Evolutionary conservation across 2,888 invertebrate genomes (phyloP).

Genomic region (Craniophora ligustri): DNA sequence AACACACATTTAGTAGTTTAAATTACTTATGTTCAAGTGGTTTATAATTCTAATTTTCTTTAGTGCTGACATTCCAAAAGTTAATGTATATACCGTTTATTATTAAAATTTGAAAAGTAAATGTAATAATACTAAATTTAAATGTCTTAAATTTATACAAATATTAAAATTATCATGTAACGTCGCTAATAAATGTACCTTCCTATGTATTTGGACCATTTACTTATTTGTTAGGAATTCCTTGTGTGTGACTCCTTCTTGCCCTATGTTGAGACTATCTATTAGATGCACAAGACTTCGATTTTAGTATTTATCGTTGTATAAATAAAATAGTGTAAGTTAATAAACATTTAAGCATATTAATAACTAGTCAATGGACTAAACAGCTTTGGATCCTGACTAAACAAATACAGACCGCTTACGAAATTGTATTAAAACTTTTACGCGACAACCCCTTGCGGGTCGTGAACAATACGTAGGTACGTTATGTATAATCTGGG

Average conservation of each 20-base stretch:
- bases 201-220: conserved; percentile 62
- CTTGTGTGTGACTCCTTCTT: conserved; percentile 63
- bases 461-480: conserved; percentile 32
- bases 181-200: conserved; percentile 36
- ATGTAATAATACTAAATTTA: conserved; percentile 27
- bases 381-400: conserved; percentile 63
- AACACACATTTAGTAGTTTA: conserved; percentile 13
- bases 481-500: conserved; percentile 73
- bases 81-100: conserved; percentile 46
- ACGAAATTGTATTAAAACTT: conserved; percentile 51
- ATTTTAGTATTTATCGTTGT: conserved; percentile 66
- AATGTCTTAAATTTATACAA: conserved; percentile 31
- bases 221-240: conserved; percentile 58
- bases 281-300: conserved; percentile 79
- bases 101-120: conserved; percentile 36
- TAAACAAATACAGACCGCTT: conserved; percentile 58
- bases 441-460: conserved; percentile 31
- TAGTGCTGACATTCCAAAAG: conserved; percentile 52
- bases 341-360: conserved; percentile 62
- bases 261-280: conserved; percentile 68
- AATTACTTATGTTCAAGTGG: conserved; percentile 14
- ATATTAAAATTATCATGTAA: conserved; percentile 38
- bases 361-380: conserved; percentile 77
- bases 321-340: conserved; percentile 68
- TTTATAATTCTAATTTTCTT: conserved; percentile 21